A percentile compares a stretch with the other conserved stretches of the same genome.
Conservation (phyloP, 2,113 vertebrate genomes). For the Thamnaconus septentrionalis region DNA sequence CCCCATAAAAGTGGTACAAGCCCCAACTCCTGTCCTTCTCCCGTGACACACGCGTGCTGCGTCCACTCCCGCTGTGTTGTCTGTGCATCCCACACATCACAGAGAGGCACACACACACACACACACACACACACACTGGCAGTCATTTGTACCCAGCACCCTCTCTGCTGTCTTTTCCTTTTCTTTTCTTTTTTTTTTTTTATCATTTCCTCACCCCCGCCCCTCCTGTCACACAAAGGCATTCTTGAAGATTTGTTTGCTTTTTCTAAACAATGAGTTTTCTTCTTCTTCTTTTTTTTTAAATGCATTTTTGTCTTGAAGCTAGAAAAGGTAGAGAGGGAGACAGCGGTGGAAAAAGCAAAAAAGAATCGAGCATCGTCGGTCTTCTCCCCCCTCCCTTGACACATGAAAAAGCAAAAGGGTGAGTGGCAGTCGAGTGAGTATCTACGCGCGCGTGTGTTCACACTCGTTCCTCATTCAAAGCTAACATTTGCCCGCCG, state of each 20-base stretch:
- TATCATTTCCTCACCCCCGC: background rate
- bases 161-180: slow-evolving; percentile 2
- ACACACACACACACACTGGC: too few relatives aligned
- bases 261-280: slow-evolving; percentile 31
- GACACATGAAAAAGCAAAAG: slow-evolving; percentile 58
- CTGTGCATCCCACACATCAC: slow-evolving; percentile 34
- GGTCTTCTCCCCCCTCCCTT: slow-evolving; percentile 21
- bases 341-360: slow-evolving; percentile 39
- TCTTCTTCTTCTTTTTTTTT: slow-evolving; percentile 14
- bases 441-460: slow-evolving; percentile 63
- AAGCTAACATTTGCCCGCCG: slow-evolving; percentile 64
- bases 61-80: slow-evolving; percentile 22
- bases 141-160: background rate
- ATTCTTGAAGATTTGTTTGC: slow-evolving; percentile 22
- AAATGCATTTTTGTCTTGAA: slow-evolving; percentile 21
- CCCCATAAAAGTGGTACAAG: slow-evolving; percentile 39
- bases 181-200: slow-evolving; percentile 1
- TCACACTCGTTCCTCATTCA: slow-evolving; percentile 63
- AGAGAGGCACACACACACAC: slow-evolving; percentile 34
- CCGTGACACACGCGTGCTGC: slow-evolving; percentile 21
- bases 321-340: slow-evolving; percentile 21
- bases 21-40: slow-evolving; percentile 13
- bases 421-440: slow-evolving; percentile 66
- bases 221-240: slow-evolving; percentile 9
- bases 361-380: slow-evolving; percentile 39